Evolutionary conservation across 2,888 invertebrate species (phyloP).

Genomic region (Himalopsyche anomala): DNA sequence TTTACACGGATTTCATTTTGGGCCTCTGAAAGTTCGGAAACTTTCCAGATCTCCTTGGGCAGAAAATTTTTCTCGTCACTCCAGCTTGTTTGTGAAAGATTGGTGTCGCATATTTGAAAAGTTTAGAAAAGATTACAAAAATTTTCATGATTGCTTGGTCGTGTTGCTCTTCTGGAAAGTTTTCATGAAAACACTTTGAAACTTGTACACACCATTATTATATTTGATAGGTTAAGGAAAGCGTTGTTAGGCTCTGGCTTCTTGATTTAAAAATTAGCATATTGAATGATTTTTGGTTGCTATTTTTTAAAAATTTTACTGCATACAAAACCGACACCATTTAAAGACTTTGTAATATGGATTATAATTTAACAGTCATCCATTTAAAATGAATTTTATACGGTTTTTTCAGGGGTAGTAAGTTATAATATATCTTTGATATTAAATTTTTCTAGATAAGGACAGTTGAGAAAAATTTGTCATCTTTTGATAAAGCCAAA

Average conservation of each 20-base stretch:
- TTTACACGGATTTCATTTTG: conserved; percentile 10
- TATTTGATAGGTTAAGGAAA: conserved; percentile 26
- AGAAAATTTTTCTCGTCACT: conserved; percentile 37
- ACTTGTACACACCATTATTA: conserved; percentile 30
- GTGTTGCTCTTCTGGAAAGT: conserved; percentile 8
- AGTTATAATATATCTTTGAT: too few relatives aligned
- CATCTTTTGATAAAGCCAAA: too few relatives aligned
- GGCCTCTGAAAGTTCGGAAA: neutral
- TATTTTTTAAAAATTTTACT: neutral
- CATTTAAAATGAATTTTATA: too few relatives aligned
- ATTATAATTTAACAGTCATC: too few relatives aligned
- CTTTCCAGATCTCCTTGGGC: conserved; percentile 17
- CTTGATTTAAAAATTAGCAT: neutral
- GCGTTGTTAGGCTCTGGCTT: neutral
- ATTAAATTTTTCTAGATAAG: too few relatives aligned
- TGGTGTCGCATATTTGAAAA: conserved; percentile 55
- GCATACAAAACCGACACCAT: too few relatives aligned
- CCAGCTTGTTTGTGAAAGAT: conserved; percentile 49
- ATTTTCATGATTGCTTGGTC: conserved; percentile 48
- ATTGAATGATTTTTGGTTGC: neutral
- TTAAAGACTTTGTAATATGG: too few relatives aligned
- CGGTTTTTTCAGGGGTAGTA: too few relatives aligned
- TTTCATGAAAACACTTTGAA: conserved; percentile 19
- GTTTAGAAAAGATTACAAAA: conserved; percentile 52
- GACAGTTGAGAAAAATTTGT: too few relatives aligned